These are phyloP conservation scores for Rosalia funebris DNA, from an alignment of 2,888 invertebrate species.

Conservation along the genomic window DNA sequence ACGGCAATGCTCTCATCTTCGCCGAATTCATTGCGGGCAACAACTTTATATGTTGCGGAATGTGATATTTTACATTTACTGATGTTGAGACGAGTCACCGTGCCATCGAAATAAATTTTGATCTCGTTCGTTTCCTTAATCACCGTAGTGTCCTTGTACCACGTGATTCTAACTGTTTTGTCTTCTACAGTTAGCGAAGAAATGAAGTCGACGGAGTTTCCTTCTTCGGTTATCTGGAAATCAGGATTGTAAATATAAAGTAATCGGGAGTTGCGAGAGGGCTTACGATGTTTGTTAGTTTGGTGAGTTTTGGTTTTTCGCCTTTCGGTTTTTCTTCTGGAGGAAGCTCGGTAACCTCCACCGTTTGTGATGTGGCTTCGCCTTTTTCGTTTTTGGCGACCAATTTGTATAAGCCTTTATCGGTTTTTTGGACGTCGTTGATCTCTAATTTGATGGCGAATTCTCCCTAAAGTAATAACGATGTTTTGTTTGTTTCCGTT, in stretches of 20 bases:
- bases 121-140: slow-evolving; percentile 82
- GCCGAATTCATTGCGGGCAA: slow-evolving; percentile 91
- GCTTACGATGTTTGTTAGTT: slow-evolving; percentile 80
- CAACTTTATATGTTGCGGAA: slow-evolving; percentile 83
- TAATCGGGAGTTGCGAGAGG: not conserved
- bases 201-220: slow-evolving; percentile 81
- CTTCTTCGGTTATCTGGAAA: slow-evolving; percentile 73
- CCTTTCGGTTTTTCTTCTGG: slow-evolving; percentile 79
- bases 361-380: slow-evolving; percentile 88
- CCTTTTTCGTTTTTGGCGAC: slow-evolving; percentile 94
- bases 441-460: slow-evolving; percentile 92
- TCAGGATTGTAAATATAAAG: slow-evolving; percentile 18
- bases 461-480: slow-evolving; percentile 74
- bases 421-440: slow-evolving; percentile 79
- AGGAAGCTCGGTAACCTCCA: slow-evolving; percentile 86
- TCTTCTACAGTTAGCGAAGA: slow-evolving; percentile 80
- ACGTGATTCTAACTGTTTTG: slow-evolving; percentile 82
- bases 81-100: slow-evolving; percentile 81
- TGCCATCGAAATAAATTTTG: slow-evolving; percentile 85
- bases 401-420: slow-evolving; percentile 90
- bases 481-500: slow-evolving; percentile 1
- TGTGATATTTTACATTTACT: slow-evolving; percentile 78
- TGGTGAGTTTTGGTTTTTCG: slow-evolving; percentile 82
- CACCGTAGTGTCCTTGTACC: slow-evolving; percentile 85
- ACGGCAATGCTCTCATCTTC: slow-evolving; percentile 88